Evolutionary conservation across 2,797 vertebrate species (phyloP).

Genomic region (Selene dorsalis): DNA sequence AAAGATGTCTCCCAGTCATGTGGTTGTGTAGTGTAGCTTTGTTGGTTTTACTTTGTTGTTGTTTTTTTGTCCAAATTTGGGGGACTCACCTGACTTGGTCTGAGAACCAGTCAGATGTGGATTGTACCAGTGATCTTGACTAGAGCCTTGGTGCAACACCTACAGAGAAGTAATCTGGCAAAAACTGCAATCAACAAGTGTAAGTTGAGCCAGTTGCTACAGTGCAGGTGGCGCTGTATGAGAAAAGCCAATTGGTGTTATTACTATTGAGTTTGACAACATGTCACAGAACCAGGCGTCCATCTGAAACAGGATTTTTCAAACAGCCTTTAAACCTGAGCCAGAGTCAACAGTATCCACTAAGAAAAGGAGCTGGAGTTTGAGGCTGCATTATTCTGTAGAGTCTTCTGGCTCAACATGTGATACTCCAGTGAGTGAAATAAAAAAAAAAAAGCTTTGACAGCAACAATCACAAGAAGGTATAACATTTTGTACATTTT

Average conservation of each 20-base stretch:
- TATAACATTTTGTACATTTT: constrained; percentile 16
- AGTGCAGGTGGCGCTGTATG: constrained; percentile 10
- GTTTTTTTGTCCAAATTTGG: neutral
- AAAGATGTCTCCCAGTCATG: neutral
- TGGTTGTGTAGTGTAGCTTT: neutral
- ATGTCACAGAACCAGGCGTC: neutral
- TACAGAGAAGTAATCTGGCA: neutral
- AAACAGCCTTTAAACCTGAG: neutral
- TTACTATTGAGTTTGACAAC: constrained; percentile 5
- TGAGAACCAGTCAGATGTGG: neutral
- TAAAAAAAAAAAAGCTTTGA: neutral
- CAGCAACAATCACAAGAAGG: constrained; percentile 14
- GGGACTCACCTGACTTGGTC: neutral
- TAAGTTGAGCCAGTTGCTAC: neutral
- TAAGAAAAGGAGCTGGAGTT: neutral
- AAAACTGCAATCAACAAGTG: neutral
- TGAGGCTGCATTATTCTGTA: neutral
- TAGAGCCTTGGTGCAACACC: neutral
- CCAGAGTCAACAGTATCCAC: neutral
- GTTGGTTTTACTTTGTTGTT: too few relatives aligned
- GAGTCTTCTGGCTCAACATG: neutral
- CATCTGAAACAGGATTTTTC: neutral
- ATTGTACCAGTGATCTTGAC: neutral
- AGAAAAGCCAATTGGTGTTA: neutral
- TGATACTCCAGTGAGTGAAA: neutral